Percentiles rank a stretch among this genome's conserved stretches.
phyloP scores from a whole-genome alignment of 2,113 vertebrate genomes.

The Platycercus adscitus region DNA sequence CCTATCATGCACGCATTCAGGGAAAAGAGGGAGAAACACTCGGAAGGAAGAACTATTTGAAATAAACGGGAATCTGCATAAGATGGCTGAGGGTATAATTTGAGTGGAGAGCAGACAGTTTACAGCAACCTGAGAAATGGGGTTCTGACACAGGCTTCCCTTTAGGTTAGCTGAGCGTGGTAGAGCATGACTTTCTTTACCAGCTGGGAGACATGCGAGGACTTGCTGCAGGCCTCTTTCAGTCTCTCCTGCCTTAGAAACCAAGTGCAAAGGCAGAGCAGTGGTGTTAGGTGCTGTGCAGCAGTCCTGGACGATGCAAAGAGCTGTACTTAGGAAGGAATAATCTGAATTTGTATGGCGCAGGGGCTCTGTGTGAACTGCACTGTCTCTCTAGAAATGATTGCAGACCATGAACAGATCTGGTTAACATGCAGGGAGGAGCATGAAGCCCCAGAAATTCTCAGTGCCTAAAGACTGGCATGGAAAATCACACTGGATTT shows the following conservation, averaged over 20 bases:
- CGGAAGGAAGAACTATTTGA: neutral
- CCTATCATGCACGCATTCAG: neutral
- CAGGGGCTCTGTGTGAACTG: neutral
- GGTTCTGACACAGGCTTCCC: neutral
- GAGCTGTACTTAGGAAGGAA: neutral
- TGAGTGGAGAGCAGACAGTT: neutral
- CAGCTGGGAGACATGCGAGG: fast-evolving
- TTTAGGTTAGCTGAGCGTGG: neutral
- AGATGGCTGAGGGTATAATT: neutral
- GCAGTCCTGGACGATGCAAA: neutral
- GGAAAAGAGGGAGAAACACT: neutral
- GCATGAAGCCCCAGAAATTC: neutral
- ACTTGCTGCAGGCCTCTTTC: neutral
- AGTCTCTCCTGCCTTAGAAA: neutral
- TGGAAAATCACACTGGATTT: conserved; percentile 5
- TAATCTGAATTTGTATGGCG: neutral
- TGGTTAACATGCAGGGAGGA: neutral
- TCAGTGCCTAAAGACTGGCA: neutral
- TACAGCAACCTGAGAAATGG: neutral
- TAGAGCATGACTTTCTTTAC: neutral
- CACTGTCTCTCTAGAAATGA: neutral
- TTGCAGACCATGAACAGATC: neutral
- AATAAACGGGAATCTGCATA: neutral
- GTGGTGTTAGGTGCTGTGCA: neutral
- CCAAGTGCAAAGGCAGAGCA: neutral